These are phyloP conservation scores for Leucoma salicis DNA, from an alignment of 2,888 invertebrate genomes.

Conservation along the genomic window DNA sequence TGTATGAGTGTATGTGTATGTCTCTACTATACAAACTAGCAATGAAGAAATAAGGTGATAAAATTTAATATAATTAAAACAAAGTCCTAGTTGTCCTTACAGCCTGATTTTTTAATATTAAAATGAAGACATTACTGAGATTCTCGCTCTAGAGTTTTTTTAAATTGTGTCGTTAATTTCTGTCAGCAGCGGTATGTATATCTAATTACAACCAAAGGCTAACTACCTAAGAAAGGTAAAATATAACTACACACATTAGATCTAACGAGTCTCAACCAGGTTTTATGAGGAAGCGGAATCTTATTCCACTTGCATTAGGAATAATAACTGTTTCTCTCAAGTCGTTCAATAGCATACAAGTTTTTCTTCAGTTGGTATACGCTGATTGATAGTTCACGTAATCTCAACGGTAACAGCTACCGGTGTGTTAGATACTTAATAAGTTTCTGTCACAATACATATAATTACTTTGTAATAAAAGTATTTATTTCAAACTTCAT, in stretches of 20 bases:
- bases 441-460: not conserved
- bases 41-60: too few species aligned
- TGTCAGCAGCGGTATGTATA: not conserved
- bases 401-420: slow-evolving; percentile 21
- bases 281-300: slow-evolving; percentile 53
- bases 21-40: too few species aligned
- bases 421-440: slow-evolving; percentile 6
- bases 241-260: slow-evolving; percentile 6
- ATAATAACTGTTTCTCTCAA: slow-evolving; percentile 29
- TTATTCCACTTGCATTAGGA: slow-evolving; percentile 21
- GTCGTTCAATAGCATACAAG: slow-evolving; percentile 4
- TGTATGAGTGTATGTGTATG: too few species aligned
- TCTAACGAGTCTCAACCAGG: slow-evolving; percentile 22
- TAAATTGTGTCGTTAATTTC: too few species aligned
- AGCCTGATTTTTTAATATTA: too few species aligned
- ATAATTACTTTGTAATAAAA: not conserved
- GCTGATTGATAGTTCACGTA: slow-evolving; percentile 31
- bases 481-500: too few species aligned
- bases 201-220: slow-evolving; percentile 3
- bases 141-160: too few species aligned
- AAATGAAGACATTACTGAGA: too few species aligned
- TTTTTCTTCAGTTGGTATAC: slow-evolving; percentile 21
- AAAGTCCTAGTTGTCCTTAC: too few species aligned
- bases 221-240: slow-evolving; percentile 16
- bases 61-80: too few species aligned